Base-by-base conservation (phyloP, 2,113 vertebrate genomes). In the Oncorhynchus clarkii region DNA sequence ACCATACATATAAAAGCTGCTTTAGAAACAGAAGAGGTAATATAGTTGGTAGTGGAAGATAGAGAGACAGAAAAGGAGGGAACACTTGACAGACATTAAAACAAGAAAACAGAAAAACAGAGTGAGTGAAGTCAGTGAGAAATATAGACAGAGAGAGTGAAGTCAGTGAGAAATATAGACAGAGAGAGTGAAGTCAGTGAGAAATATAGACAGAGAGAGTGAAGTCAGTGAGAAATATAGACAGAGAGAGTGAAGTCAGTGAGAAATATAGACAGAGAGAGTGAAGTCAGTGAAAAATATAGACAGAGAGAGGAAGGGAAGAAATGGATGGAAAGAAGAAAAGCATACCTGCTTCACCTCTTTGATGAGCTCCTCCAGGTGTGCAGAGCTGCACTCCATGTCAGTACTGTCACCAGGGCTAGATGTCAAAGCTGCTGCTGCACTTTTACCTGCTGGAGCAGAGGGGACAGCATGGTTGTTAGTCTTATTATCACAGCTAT, bases 351-450 rank as follows among this genome's bases (percentile, higher is more conserved):
- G 39, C 20, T 82, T 87, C 45, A 98, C 97, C 92, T 98, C 96
- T 85, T 96, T 97, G 5, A 96, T 95, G 48, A 96, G 85, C 18
- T 97, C 96, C 0, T 97, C 96, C 0, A 97, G 87, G 0, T 95
- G 94, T 0, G 93, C 91, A 14, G 95, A 89, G 20, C 92, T 93
- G 72, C 95, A 97, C 51, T 96, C 96, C 95, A 97, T 97, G 48
- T 97, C 95, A 0, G 82, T 5, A 20, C 88, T 78, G 0, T 98
- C 96, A 0, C 34, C 92, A 73, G 91, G 80, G 73, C 89, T 60
- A 59, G 82, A 82, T 76, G 20, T 81, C 26, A 77, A 76, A 65
- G 70, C 14, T 13, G 87, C 48, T 9, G 84, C 0, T 1, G 93
- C 81, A 0, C 88, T 87, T 84, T 95, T 99, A 84, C 95, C 96